Evolutionary conservation across 2,113 vertebrate genomes (phyloP), one percentile per base, ranked within the genome.

Genomic region (Tragelaphus imberbis): DNA sequence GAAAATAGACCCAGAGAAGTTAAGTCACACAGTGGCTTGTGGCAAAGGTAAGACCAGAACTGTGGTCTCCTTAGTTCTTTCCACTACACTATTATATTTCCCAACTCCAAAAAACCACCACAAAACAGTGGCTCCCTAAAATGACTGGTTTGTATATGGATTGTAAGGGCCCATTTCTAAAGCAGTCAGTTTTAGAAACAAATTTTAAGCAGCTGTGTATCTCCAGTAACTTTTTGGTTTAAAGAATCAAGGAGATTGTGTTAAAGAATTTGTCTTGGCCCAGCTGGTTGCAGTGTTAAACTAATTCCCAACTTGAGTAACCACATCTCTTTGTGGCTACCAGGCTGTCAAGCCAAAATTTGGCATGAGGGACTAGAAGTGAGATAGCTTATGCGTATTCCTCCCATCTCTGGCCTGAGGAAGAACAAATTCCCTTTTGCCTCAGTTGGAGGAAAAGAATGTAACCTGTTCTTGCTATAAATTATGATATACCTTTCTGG

Each of bases 1-100:
- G 91, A 93, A 95, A 90, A 79, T 8, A 93, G 86, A 84, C 65
- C 63, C 91, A 94, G 91, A 94, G 59, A 79, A 21, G 33, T 55
- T 82, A 88, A 59, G 36, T 91, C 91, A 84, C 75, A 30, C 49
- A 3, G 55, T 84, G 44, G 77, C 86, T 96, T 96, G 68, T 93
- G 56, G 96, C 93, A 95, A 55, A 93, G 27, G 56, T 11, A 44
- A 79, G 30, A 68, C 59, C 82, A 59, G 91, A 88, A 56, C 55
- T 53, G 16, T 68, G 59, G 40, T 81, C 88, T 68, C 40, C 36
- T 44, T 55, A 53, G 68, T 92, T 91, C 85, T 88, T 82, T 94
- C 94, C 65, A 3, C 65, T 65, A 6, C 36, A 23, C 47, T 91
- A 11, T 77, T 84, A 15, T 21, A 12, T 81, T 79, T 56, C 55